Base-by-base conservation (phyloP, 2,113 vertebrate species). In the Petroica traversi region DNA sequence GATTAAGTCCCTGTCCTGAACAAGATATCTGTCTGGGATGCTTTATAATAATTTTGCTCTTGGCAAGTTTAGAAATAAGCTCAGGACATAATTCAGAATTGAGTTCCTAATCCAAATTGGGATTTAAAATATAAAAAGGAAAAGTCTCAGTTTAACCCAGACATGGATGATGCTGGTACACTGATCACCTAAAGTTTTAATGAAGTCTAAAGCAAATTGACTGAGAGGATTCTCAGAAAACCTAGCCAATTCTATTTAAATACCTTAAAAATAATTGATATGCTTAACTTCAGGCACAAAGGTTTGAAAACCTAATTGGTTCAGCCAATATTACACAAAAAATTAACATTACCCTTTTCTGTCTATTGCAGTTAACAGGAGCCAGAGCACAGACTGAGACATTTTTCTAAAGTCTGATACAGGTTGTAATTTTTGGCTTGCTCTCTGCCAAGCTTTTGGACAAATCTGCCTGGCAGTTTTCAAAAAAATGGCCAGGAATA, bases 221-320 rank as follows among this genome's bases (percentile, higher is more conserved):
- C 74, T 91, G 46, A 79, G 54, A 93, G 79, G 59, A 88, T 88
- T 54, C 63, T 73, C 28, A 48, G 51, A 89, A 96, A 97, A 76
- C 36, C 38, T 12, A 36, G 31, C 34, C 68, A 63, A 90, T 93
- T 88, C 92, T 84, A 94, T 88, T 94, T 94, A 96, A 95, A 94
- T 79, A 74, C 55, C 55, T 88, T 67, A 85, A 97, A 95, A 96
- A 94, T 94, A 95, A 96, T 96, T 96, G 89, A 93, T 89, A 93
- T 73, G 74, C 51, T 95, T 91, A 87, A 96, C 94, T 94, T 95
- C 88, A 88, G 93, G 78, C 92, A 89, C 43, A 88, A 85, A 93
- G 54, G 71, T 80, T 95, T 92, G 78, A 92, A 97, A 89, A 85
- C 33, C 81, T 95, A 88, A 92, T 95, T 96, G 89, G 51, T 14